Evolutionary conservation across 2,113 vertebrate genomes (phyloP), one percentile per base, ranked within the genome.

Genomic region (Alces alces): DNA sequence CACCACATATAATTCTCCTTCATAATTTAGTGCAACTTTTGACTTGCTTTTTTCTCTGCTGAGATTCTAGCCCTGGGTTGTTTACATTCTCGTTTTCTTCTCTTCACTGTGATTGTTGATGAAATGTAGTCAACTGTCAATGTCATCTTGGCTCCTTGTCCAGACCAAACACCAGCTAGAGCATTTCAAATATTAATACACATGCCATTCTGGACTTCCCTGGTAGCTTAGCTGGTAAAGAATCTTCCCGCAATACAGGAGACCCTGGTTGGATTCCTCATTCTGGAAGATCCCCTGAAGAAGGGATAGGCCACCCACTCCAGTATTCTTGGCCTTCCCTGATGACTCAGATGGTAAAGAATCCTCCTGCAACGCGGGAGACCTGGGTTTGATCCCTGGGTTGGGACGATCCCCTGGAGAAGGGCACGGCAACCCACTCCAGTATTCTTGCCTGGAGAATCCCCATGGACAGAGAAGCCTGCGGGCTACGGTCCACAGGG

Each of bases 181-280:
- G 33, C 17, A 86, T 93, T 93, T 97, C 61, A 96, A 95, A 97
- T 96, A 84, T 92, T 92, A 95, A 96, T 89, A 57, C 21, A 86
- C 50, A n/a, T 76, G 23, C 45, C 50, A 93, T 89, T 3, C 17
- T 83, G 66, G 66, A 19, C 66, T 70, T 70, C n/a, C n/a, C n/a
- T 70, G 19, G 66, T 39, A 70, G 66, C n/a, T 73, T 39, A 39
- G 66, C 66, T 73, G 36, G 36, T 39, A 73, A 73, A 73, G 66
- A 73, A 73, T 73, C 66, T 11, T 12, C 21, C 21, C 39, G 66
- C 19, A 73, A 73, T 23, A 73, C 36, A 73, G 66, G 19, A 70
- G n/a, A 70, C 66, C 66, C n/a, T 70, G 66, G 19, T 12, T 70
- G 66, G 66, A 73, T 73, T 73, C n/a, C 36, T 73, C 19, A 5